Base-by-base conservation (phyloP, 1,140 invertebrate species). In the Zaprionus kolodkinae region DNA sequence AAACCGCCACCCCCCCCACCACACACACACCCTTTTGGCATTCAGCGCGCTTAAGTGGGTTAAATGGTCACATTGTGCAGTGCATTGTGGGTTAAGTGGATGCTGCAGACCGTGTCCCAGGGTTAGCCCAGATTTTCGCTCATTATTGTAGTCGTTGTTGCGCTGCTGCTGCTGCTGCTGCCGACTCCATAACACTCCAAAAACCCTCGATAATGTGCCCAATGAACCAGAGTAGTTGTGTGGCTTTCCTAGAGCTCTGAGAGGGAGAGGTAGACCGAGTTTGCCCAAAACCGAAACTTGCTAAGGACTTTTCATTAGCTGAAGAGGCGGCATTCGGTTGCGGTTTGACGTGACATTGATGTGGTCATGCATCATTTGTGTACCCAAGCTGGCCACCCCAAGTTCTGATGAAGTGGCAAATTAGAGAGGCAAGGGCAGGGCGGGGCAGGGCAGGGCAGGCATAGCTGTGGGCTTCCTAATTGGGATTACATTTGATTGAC, bases 171-270 rank as follows among this genome's bases (percentile, higher is more conserved):
- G 60, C 59, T 72, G 36, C 40, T 72, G 60, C 10, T 59, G 66
- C n/a, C n/a, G 72, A 78, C 73, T 72, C 40, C 54, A 78, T 81
- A 76, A 81, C 76, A 67, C 76, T 70, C 7, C 61, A 63, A 60
- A 63, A 66, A 52, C 38, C n/a, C 38, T 36, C 60, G 62, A 54
- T 78, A 78, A 81, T 84, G 80, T 88, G 76, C 60, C 74, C 81
- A 87, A 81, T 81, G 79, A 87, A 84, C 68, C 79, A 78, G 70
- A 87, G 69, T 79, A 79, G 70, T 80, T 87, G 48, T 71, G 65
- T 59, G 72, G 72, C 65, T 62, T 63, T 71, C 48, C 45, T 15
- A 15, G n/a, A 17, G n/a, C 57, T 59, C 25, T 35, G 43, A 10
- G 12, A 21, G 21, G 2, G 21, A 21, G 40, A 40, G 38, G 7